These are phyloP conservation scores for Drosophila algonquin DNA, from an alignment of 2,888 invertebrate genomes.

Conservation along the genomic window DNA sequence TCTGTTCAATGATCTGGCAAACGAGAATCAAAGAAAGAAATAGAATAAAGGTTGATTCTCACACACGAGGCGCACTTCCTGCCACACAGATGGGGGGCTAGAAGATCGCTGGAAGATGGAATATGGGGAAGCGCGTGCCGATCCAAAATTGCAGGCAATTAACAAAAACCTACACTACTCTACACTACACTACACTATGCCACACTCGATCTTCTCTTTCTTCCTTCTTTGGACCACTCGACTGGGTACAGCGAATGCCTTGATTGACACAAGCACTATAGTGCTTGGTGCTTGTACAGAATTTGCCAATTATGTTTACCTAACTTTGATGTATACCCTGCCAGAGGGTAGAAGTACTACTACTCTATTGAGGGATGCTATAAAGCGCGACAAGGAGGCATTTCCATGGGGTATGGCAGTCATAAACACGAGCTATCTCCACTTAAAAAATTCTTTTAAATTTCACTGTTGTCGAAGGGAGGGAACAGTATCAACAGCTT, in stretches of 20 bases:
- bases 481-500: neutral
- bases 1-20: constrained; percentile 11
- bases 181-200: constrained; percentile 15
- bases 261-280: constrained; percentile 47
- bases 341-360: neutral
- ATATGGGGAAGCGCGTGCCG: constrained; percentile 58
- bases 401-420: neutral
- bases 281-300: constrained; percentile 32
- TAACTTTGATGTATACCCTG: constrained; percentile 33
- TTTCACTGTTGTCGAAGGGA: neutral
- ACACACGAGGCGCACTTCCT: constrained; percentile 59
- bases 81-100: constrained; percentile 1
- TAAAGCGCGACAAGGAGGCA: neutral
- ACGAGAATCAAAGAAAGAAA: neutral
- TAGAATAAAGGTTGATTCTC: constrained; percentile 25
- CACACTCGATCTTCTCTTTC: constrained; percentile 7
- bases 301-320: constrained; percentile 65
- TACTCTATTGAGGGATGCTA: neutral
- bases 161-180: constrained; percentile 36
- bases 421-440: too few species aligned
- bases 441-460: too few species aligned
- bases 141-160: constrained; percentile 66
- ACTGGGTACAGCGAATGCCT: constrained; percentile 13
- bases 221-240: constrained; percentile 39
- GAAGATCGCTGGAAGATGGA: too few species aligned